These are phyloP conservation scores for Drosophila conformis DNA, from an alignment of 2,888 invertebrate genomes.

Conservation along the genomic window DNA sequence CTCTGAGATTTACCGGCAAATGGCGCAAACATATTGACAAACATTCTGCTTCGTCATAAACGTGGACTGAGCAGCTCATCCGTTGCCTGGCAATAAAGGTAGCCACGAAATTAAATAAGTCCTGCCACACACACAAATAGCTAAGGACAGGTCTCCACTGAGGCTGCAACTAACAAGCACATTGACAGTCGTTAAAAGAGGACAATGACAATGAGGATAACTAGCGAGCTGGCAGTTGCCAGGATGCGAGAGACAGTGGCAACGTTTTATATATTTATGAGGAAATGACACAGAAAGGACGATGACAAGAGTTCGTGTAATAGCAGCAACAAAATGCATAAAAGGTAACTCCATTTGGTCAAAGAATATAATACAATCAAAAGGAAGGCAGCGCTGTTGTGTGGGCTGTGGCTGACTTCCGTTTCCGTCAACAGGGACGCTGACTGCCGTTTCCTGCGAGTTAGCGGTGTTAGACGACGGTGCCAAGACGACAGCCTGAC, in stretches of 20 bases:
- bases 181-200: slow-evolving; percentile 50
- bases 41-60: slow-evolving; percentile 31
- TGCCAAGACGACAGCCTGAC: slow-evolving; percentile 17
- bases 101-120: slow-evolving; percentile 48
- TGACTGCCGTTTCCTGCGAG: slow-evolving; percentile 57
- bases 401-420: slow-evolving; percentile 51
- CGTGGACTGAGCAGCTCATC: slow-evolving; percentile 7
- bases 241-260: slow-evolving; percentile 21
- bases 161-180: slow-evolving; percentile 42
- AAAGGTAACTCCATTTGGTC: slow-evolving; percentile 34
- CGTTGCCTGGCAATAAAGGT: slow-evolving; percentile 35
- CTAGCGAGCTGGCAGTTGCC: slow-evolving; percentile 8
- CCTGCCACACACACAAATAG: slow-evolving; percentile 11
- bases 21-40: slow-evolving; percentile 8
- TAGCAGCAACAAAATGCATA: slow-evolving; percentile 22
- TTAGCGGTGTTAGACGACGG: slow-evolving; percentile 1
- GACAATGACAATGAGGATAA: slow-evolving; percentile 31
- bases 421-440: slow-evolving; percentile 63
- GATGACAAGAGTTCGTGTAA: slow-evolving; percentile 14
- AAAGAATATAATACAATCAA: slow-evolving; percentile 14
- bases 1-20: slow-evolving; percentile 5
- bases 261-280: slow-evolving; percentile 52
- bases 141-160: background rate
- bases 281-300: slow-evolving; percentile 14
- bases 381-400: slow-evolving; percentile 8